These are phyloP conservation scores for Characodon lateralis DNA, from an alignment of 2,797 vertebrate genomes.

Conservation along the genomic window DNA sequence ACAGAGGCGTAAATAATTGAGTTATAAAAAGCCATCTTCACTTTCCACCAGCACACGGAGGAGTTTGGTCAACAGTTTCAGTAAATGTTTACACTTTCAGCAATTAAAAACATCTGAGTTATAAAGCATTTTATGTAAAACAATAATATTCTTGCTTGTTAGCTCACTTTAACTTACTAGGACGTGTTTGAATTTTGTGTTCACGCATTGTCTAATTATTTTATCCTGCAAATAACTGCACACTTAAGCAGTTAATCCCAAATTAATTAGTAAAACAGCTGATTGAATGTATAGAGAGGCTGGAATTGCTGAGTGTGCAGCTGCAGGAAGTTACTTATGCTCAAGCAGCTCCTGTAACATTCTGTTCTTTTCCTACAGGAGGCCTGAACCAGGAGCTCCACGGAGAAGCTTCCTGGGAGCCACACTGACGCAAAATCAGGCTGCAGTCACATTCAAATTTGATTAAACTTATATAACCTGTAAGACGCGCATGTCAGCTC, in stretches of 20 bases:
- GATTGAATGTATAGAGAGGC: not conserved
- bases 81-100: no score
- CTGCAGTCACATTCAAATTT: slow-evolving; percentile 27
- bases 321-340: slow-evolving; percentile 18
- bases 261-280: not conserved
- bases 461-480: slow-evolving; percentile 32
- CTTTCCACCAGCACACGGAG: no score
- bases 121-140: no score
- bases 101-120: no score
- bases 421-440: not conserved
- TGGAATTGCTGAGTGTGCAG: slow-evolving; percentile 6
- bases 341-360: slow-evolving; percentile 61
- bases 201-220: no score
- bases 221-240: no score
- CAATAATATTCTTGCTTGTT: no score
- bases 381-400: slow-evolving; percentile 30
- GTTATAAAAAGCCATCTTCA: not conserved
- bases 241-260: not conserved
- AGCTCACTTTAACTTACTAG: no score
- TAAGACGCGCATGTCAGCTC: not conserved
- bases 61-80: no score
- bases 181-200: no score
- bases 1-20: not conserved
- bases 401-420: not conserved
- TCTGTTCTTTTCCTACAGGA: slow-evolving; percentile 61